These are phyloP conservation scores for Drosophila setifemur DNA, from an alignment of 1,140 invertebrate species.

Conservation along the genomic window DNA sequence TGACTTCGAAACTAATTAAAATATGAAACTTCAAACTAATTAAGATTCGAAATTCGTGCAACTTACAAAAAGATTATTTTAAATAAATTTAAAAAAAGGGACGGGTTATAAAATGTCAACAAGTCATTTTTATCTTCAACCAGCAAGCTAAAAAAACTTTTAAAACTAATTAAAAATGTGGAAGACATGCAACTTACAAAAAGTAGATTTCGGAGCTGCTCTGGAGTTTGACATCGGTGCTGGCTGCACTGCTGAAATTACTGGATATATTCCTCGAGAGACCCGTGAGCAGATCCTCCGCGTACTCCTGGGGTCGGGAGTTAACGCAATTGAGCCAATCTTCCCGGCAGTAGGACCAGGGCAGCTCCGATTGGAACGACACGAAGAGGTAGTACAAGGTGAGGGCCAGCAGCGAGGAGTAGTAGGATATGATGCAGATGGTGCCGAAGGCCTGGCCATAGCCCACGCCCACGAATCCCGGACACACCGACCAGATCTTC, in stretches of 20 bases:
- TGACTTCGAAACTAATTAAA: no score
- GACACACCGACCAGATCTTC: constrained; percentile 84
- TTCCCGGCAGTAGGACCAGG: constrained; percentile 86
- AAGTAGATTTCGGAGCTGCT: constrained; percentile 84
- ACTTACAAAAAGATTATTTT: no score
- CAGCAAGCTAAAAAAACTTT: no score
- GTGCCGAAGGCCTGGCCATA: constrained; percentile 89
- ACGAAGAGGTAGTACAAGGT: constrained; percentile 87
- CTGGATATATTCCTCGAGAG: constrained; percentile 3
- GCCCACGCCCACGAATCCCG: constrained; percentile 87
- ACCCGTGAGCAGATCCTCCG: constrained; percentile 10
- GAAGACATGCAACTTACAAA: constrained; percentile 41
- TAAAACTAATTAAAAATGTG: no score
- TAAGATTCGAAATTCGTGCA: no score
- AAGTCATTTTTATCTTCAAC: no score
- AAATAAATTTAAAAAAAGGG: no score
- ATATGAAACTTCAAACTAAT: no score
- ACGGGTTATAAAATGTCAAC: no score
- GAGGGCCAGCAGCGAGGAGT: constrained; percentile 88
- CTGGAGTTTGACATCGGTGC: constrained; percentile 21
- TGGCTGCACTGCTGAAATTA: neutral
- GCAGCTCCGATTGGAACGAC: constrained; percentile 85
- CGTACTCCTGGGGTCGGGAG: constrained; percentile 34
- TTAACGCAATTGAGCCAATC: constrained; percentile 84
- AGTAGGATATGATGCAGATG: constrained; percentile 88